Base-by-base conservation (phyloP, 1,140 invertebrate species). In the Arctopsyche grandis region DNA sequence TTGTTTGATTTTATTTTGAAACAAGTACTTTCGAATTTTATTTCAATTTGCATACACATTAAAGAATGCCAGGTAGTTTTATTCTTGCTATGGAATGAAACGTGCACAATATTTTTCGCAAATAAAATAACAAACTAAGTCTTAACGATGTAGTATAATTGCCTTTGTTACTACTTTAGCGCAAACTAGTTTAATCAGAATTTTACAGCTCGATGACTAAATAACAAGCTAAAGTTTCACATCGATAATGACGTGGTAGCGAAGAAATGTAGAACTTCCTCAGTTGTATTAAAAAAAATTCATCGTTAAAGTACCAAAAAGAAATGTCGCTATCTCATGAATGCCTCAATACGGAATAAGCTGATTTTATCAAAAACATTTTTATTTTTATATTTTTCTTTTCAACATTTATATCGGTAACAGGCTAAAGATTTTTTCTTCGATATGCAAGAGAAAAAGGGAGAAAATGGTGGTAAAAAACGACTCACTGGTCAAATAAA, bases 331-430 rank as follows among this genome's bases (percentile, higher is more conserved):
- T 12, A 52, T 52, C 16, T 10, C 10, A 52, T 52, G 48, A 52
- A 52, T 52, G 48, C 12, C 48, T 5, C 7, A 66, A 66, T 26
- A 22, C 63, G 22, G 9, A 26, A 66, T 66, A 29, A 22, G 63
- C 63, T 66, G 63, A 66, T 66, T 66, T 66, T 66, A 66, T 66
- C 63, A 66, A 9, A 66, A 9, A 66, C n/a, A n/a, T n/a, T 66
- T 66, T 60, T 66, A 22, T 22, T 24, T 66, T n/a, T 22, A 9
- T 29, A 24, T 24, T 12, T 12, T 26, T 66, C 10, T 26, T 66
- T 24, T 19, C 26, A 26, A 66, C 63, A 66, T 19, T 66, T 66
- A 7, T 29, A 26, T 29, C 22, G 22, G 9, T 21, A 21, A 19
- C 16, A 38, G 29, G 7, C 29, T 1, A 38, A 16, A 1, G 63